Conservation (phyloP, 2,797 vertebrate genomes). For the Steatocranus sp. region DNA sequence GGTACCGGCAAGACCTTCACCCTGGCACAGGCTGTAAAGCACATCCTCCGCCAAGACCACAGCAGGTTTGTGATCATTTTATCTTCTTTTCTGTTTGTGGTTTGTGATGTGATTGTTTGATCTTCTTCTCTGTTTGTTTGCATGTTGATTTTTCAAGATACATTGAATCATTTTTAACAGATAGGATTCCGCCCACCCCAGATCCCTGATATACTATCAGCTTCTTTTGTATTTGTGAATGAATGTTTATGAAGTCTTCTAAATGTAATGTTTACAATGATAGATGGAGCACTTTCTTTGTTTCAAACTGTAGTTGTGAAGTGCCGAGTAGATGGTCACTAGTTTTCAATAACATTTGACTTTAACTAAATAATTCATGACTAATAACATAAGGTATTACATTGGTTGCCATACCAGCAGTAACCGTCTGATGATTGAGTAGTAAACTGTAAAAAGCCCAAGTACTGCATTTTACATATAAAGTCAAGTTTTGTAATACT, state of each 20-base stretch:
- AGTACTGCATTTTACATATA: not conserved
- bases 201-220: not conserved
- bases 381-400: not conserved
- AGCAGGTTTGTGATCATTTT: conserved; percentile 81
- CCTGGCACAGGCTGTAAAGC: conserved; percentile 97
- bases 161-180: not conserved
- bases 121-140: not conserved
- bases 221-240: not conserved
- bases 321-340: not conserved
- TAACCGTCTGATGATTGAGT: not conserved
- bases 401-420: not conserved
- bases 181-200: not conserved
- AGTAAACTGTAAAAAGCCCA: not conserved
- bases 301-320: not conserved
- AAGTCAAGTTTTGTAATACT: not conserved
- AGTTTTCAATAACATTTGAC: not conserved
- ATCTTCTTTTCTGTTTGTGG: conserved; percentile 46
- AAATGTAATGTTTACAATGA: not conserved
- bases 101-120: conserved; percentile 65
- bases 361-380: not conserved
- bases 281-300: not conserved
- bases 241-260: not conserved
- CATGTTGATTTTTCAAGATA: not conserved
- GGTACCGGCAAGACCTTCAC: conserved; percentile 99
- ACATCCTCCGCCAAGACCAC: conserved; percentile 93